A percentile compares a stretch with the other conserved stretches of the same genome.
Conservation (phyloP, 2,113 vertebrate species). For the Choloepus hoffmanni region DNA sequence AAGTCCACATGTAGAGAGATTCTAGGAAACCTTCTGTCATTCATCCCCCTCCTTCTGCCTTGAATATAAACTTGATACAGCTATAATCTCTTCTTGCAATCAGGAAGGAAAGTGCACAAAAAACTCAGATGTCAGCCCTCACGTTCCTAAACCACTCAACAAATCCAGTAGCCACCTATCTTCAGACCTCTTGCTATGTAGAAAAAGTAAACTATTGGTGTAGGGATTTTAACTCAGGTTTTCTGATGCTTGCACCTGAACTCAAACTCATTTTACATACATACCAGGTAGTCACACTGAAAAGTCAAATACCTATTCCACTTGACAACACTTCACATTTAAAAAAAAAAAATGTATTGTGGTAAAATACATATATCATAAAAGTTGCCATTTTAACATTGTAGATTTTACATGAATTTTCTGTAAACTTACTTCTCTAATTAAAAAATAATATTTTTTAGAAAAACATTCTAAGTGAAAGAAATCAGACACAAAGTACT, state of each 20-base stretch:
- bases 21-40: neutral
- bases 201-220: neutral
- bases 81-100: neutral
- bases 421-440: too few relatives aligned
- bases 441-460: too few relatives aligned
- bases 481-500: too few relatives aligned
- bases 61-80: slow-evolving; percentile 33
- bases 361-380: too few relatives aligned
- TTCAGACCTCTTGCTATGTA: neutral
- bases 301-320: slow-evolving; percentile 7
- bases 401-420: too few relatives aligned
- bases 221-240: neutral
- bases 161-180: neutral
- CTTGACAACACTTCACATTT: neutral
- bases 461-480: too few relatives aligned
- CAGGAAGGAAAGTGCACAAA: neutral
- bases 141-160: neutral
- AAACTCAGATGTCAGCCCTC: neutral
- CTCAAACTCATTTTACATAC: neutral
- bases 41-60: neutral
- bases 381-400: too few relatives aligned
- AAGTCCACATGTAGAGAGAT: neutral
- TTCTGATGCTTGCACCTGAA: slow-evolving; percentile 10
- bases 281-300: neutral
- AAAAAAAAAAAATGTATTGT: too few relatives aligned